Base-by-base conservation (phyloP, 92 coral and sea anemone genomes). In the Palythoa grandiflora region DNA sequence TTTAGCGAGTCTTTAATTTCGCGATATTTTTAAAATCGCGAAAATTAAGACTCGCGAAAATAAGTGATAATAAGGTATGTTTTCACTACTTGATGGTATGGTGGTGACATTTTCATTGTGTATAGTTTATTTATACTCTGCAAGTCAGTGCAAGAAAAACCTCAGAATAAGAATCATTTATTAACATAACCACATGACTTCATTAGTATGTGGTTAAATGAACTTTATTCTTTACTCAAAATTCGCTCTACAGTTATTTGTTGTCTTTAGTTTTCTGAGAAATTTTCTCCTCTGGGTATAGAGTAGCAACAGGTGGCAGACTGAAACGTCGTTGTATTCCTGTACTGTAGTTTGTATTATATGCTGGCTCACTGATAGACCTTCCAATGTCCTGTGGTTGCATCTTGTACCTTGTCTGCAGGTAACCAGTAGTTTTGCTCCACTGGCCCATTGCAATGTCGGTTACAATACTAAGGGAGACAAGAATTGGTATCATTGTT, bases 251-350 rank as follows among this genome's bases (percentile, higher is more conserved):
- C 63, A 55, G 40, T 47, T 35, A 2, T 75, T 65, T n/a, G 55
- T 66, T 60, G 8, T 3, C n/a, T 75, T 6, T 2, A 10, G 36
- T 12, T 63, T 78, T 38, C 6, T 14, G 71, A 20, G 87, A 28
- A 53, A 6, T 40, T 70, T 87, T 89, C 19, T 88, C 88, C 71
- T 90, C 95, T 2, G 99, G 96, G 87, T 95, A 97, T 68, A 97
- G 60, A 9, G 95, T 86, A n/a, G 99, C 99, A 53, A 97, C 94
- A 3, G 99, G 95, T 19, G 99, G 99, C 28, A 95, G 92, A 35
- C 84, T 76, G 13, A 79, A 75, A 1, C 87, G 71, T 75, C 90
- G 89, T 16, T 93, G 87, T 77, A 91, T 79, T 8, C 57, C 78
- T 0, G 85, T 44, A 47, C 66, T 39, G 15, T 57, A 59, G 8